phyloP scores from a whole-genome alignment of 2,113 vertebrate species.

The Bothrops jararaca region DNA sequence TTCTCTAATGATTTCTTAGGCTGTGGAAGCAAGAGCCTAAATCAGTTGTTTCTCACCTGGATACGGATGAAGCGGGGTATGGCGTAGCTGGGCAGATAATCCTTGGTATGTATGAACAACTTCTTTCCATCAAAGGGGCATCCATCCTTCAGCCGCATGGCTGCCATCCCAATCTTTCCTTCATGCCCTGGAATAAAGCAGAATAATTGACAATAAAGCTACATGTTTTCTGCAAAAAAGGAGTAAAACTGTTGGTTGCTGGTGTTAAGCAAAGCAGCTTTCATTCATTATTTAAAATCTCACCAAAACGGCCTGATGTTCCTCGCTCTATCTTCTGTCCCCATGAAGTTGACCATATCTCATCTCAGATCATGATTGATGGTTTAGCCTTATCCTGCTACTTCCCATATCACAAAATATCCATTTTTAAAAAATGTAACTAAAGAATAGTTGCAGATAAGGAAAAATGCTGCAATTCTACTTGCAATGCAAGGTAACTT shows the following conservation, averaged over 20 bases:
- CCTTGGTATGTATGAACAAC: constrained; percentile 67
- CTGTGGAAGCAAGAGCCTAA: not conserved
- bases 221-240: not conserved
- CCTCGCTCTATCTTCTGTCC: not conserved
- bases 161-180: constrained; percentile 84
- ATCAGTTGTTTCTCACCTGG: constrained; percentile 68
- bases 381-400: not conserved
- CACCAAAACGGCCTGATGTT: not conserved
- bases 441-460: not conserved
- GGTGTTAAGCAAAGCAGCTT: not conserved
- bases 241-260: not conserved
- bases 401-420: not conserved
- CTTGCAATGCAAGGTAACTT: not conserved
- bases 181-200: constrained; percentile 72
- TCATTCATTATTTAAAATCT: not conserved
- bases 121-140: constrained; percentile 69
- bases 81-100: constrained; percentile 78
- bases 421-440: not conserved
- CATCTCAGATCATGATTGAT: too few relatives aligned
- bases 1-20: not conserved
- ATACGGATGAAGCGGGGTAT: constrained; percentile 80
- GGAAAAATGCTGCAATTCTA: not conserved
- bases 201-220: not conserved
- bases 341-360: too few relatives aligned
- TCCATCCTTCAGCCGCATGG: constrained; percentile 69